phyloP scores from a whole-genome alignment of 2,797 vertebrate species.

The Selene dorsalis region DNA sequence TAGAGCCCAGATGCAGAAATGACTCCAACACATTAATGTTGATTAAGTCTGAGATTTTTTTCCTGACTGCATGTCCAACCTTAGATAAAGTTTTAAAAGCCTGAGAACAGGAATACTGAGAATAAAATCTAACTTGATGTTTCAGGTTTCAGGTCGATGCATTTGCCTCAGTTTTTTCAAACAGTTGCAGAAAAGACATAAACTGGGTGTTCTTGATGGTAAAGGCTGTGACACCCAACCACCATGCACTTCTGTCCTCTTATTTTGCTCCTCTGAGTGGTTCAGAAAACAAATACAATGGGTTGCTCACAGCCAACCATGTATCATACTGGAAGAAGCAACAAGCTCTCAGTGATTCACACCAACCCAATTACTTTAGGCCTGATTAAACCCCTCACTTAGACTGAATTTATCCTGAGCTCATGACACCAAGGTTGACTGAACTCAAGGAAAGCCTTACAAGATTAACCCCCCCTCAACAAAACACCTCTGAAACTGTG shows the following conservation, averaged over 20 bases:
- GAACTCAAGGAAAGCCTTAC: neutral
- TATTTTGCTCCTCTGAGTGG: slow-evolving; percentile 27
- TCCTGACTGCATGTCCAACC: too few relatives aligned
- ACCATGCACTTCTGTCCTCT: neutral
- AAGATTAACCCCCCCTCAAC: slow-evolving; percentile 24
- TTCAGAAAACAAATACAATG: slow-evolving; percentile 27
- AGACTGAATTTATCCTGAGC: slow-evolving; percentile 48
- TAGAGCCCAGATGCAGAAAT: neutral
- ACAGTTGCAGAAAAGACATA: neutral
- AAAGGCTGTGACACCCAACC: slow-evolving; percentile 8
- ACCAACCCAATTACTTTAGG: slow-evolving; percentile 56
- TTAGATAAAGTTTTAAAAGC: too few relatives aligned
- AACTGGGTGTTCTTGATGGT: neutral
- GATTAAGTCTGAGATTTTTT: too few relatives aligned
- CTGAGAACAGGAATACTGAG: too few relatives aligned
- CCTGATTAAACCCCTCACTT: slow-evolving; percentile 53
- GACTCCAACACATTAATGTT: neutral
- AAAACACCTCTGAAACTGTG: neutral
- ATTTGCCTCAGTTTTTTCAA: slow-evolving; percentile 8
- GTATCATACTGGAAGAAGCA: neutral
- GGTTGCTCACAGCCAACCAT: neutral
- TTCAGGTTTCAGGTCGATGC: too few relatives aligned
- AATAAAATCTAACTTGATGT: too few relatives aligned
- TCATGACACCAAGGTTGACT: slow-evolving; percentile 22
- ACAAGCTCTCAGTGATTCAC: slow-evolving; percentile 25